These are phyloP conservation scores for Ailuropoda melanoleuca DNA, from an alignment of 2,113 vertebrate species.

Conservation along the genomic window DNA sequence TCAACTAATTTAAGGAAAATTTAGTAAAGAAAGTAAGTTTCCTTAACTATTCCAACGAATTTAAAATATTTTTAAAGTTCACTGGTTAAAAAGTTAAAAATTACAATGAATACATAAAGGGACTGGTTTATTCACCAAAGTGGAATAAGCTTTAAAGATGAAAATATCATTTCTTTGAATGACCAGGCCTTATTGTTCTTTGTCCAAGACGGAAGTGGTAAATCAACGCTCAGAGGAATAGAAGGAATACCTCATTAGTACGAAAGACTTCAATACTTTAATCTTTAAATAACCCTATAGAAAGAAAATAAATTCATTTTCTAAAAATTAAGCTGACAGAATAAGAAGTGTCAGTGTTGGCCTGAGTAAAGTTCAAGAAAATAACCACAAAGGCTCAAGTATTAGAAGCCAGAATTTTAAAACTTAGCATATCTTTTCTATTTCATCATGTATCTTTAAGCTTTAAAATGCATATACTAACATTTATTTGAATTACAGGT, in stretches of 20 bases:
- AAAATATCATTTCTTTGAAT: not conserved
- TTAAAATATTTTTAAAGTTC: slow-evolving; percentile 23
- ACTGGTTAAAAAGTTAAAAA: not conserved
- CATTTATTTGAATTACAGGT: not conserved
- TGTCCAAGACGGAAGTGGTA: not conserved
- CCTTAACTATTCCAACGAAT: not conserved
- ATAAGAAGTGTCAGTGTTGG: not conserved
- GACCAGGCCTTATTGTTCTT: not conserved
- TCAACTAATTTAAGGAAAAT: not conserved
- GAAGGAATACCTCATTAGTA: not conserved
- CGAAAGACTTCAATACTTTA: not conserved
- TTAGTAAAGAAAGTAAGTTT: not conserved
- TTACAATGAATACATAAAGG: not conserved
- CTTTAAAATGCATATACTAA: not conserved
- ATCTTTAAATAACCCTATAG: not conserved
- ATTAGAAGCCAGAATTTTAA: slow-evolving; percentile 4
- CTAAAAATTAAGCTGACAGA: not conserved
- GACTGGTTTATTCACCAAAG: not conserved
- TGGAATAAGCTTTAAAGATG: not conserved
- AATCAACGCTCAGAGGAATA: not conserved
- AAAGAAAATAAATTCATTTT: not conserved
- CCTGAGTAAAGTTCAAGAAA: not conserved
- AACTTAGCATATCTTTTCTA: not conserved
- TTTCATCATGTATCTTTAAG: not conserved
- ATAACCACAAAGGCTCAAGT: not conserved